Evolutionary conservation across 2,888 invertebrate genomes (phyloP), one percentile per base, ranked within the genome.

Genomic region (Amphipyra berbera): DNA sequence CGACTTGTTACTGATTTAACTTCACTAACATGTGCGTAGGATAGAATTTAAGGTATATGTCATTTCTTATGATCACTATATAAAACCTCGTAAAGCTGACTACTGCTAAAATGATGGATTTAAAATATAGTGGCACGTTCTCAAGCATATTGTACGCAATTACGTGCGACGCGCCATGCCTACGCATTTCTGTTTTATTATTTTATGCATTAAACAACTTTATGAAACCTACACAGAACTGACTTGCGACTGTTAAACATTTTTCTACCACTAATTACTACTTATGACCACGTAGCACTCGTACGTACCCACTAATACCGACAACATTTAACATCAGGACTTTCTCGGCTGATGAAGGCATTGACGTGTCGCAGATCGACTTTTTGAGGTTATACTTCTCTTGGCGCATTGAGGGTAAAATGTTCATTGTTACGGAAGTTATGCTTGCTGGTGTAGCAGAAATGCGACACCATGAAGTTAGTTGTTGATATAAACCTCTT

Each of bases 201-300:
- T 52, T 52, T 10, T 35, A 47, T 44, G n/a, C 10, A 62, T 61
- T 53, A 35, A 30, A 6, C 15, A 56, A 44, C 50, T 53, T 52
- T 56, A 52, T 41, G 40, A 52, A 41, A 41, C 21, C 10, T 42
- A 64, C 55, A 67, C 61, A 61, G 63, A 58, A 71, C 65, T 73
- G 66, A 69, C 10, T 50, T 56, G 46, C 55, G 27, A 49, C 41
- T 61, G 30, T 58, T 46, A 7, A 12, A 49, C 41, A 53, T 70
- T 46, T 67, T 55, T 61, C 59, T 57, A 38, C 14, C 21, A 50
- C 27, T 48, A 56, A 15, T 44, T 30, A 55, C 47, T 54, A 49
- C 35, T 33, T 49, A 33, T 30, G 40, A 35, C 33, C 13, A 61
- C 37, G 65, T 58, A 64, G 49, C 37, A 50, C 30, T 53, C 33